Evolutionary conservation across 2,113 vertebrate genomes (phyloP).

Genomic region (Lamprologus tigripictilis): DNA sequence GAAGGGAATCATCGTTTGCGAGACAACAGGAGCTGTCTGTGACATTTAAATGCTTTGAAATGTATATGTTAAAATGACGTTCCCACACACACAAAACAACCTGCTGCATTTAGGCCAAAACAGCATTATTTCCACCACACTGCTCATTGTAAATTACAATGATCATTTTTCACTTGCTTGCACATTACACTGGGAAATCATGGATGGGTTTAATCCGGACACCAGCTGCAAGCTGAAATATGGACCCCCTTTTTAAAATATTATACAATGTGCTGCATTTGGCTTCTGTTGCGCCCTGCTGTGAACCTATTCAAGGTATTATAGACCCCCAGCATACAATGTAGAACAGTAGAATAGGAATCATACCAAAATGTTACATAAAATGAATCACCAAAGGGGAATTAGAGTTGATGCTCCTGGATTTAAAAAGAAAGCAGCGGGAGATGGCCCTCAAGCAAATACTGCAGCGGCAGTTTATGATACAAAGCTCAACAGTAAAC

Average conservation of each 20-base stretch:
- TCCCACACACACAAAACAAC: neutral
- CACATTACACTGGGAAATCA: neutral
- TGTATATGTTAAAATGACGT: neutral
- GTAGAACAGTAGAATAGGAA: neutral
- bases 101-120: neutral
- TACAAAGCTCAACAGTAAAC: neutral
- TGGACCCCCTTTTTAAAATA: neutral
- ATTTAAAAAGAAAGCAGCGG: neutral
- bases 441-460: neutral
- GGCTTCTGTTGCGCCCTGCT: neutral
- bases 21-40: neutral
- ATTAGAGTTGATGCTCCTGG: neutral
- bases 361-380: neutral
- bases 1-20: neutral
- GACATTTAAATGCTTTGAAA: neutral
- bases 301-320: neutral
- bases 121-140: neutral
- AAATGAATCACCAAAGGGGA: neutral
- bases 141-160: neutral
- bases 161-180: neutral
- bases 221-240: neutral
- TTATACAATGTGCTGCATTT: neutral
- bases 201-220: neutral
- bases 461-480: neutral
- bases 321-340: neutral